Evolutionary conservation across 1,140 invertebrate species (phyloP).

Genomic region (Leptopilina boulardi): DNA sequence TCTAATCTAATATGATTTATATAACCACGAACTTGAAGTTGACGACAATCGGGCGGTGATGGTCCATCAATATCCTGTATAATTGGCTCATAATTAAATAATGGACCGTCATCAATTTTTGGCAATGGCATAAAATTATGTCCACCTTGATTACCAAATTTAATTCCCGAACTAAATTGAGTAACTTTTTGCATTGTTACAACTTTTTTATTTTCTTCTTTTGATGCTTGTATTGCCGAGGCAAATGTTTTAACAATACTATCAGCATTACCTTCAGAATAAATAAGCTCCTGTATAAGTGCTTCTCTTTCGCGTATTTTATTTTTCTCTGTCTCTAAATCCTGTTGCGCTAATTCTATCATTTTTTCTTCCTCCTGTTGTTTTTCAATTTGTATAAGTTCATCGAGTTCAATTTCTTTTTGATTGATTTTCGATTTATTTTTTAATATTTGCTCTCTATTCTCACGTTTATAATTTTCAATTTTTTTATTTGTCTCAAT

Average conservation of each 20-base stretch:
- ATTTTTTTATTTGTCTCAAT: constrained; percentile 93
- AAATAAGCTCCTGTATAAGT: constrained; percentile 95
- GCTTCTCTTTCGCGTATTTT: constrained; percentile 92
- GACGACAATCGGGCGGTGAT: constrained; percentile 79
- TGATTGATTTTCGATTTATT: constrained; percentile 86
- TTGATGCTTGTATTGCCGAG: constrained; percentile 80
- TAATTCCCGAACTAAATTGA: constrained; percentile 89
- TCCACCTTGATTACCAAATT: constrained; percentile 80
- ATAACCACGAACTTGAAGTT: constrained; percentile 84
- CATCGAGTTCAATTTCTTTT: constrained; percentile 89
- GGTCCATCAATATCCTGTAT: constrained; percentile 84
- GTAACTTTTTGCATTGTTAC: constrained; percentile 75
- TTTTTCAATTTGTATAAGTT: constrained; percentile 91
- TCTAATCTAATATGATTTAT: constrained; percentile 85
- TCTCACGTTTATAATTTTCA: constrained; percentile 95
- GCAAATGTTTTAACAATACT: constrained; percentile 92
- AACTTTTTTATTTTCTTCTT: constrained; percentile 80
- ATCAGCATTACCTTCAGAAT: constrained; percentile 90
- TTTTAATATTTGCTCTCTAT: constrained; percentile 92
- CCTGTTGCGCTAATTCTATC: constrained; percentile 79
- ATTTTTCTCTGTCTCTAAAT: constrained; percentile 86
- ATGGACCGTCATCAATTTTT: constrained; percentile 84
- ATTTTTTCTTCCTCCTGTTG: constrained; percentile 82
- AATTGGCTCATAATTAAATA: constrained; percentile 83
- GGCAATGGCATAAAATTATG: constrained; percentile 81